phyloP scores from a whole-genome alignment of 2,888 invertebrate genomes.

The Rugalucina vietnamica region DNA sequence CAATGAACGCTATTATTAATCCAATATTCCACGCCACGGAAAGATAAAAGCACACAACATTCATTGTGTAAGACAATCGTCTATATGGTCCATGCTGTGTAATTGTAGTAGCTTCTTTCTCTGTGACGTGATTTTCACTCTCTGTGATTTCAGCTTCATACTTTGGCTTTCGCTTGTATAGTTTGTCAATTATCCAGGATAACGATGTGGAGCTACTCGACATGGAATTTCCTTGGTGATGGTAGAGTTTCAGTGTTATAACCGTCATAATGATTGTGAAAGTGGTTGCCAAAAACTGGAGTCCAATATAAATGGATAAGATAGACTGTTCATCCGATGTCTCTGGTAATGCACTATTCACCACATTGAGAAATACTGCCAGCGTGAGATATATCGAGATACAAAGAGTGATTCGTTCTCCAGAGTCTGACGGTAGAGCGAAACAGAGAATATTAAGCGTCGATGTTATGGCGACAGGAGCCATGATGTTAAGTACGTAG shows the following conservation, averaged over 20 bases:
- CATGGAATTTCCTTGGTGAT: slow-evolving; percentile 12
- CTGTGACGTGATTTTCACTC: background rate
- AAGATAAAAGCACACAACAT: slow-evolving; percentile 13
- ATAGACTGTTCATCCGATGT: slow-evolving; percentile 56
- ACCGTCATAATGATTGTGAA: slow-evolving; percentile 53
- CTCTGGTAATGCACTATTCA: slow-evolving; percentile 47
- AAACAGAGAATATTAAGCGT: slow-evolving; percentile 54
- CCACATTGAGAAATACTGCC: slow-evolving; percentile 58
- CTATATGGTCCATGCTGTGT: background rate
- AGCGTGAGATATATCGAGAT: slow-evolving; percentile 59
- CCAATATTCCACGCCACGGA: slow-evolving; percentile 15
- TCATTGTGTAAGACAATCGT: background rate
- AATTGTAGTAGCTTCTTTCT: background rate
- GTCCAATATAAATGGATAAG: slow-evolving; percentile 53
- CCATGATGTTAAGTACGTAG: slow-evolving; percentile 54
- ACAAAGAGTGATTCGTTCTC: slow-evolving; percentile 58
- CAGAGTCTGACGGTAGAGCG: slow-evolving; percentile 58
- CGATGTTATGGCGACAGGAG: slow-evolving; percentile 53
- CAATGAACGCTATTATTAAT: background rate
- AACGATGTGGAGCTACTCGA: background rate
- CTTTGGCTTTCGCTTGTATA: background rate
- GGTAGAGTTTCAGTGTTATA: slow-evolving; percentile 39
- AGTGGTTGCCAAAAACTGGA: slow-evolving; percentile 52
- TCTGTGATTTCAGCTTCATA: background rate
- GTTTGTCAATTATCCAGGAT: background rate